A percentile compares a stretch with the other conserved stretches of the same genome.
Conservation (phyloP, 2,113 vertebrate species). For the Etheostoma cragini region DNA sequence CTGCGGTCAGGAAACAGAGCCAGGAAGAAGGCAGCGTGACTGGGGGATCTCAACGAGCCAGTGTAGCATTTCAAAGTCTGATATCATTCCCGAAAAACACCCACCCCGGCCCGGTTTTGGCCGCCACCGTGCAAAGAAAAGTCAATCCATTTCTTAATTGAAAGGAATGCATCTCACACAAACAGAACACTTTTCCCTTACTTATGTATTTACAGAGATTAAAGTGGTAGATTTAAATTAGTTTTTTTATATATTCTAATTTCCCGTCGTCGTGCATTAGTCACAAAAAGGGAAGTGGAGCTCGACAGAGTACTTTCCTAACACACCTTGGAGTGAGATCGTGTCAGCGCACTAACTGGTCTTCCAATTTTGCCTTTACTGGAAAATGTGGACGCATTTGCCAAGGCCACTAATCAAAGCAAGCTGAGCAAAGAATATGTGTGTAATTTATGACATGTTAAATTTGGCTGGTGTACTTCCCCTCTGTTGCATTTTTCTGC, state of each 20-base stretch:
- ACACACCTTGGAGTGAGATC: slow-evolving; percentile 46
- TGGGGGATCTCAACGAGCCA: slow-evolving; percentile 57
- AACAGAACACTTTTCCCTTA: slow-evolving; percentile 12
- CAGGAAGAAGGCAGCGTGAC: slow-evolving; percentile 58
- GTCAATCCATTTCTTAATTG: slow-evolving; percentile 63
- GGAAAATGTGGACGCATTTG: slow-evolving; percentile 58
- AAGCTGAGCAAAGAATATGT: slow-evolving; percentile 65
- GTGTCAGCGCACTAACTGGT: slow-evolving; percentile 64
- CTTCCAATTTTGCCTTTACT: slow-evolving; percentile 49
- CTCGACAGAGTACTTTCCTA: slow-evolving; percentile 55
- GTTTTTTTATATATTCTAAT: slow-evolving; percentile 49
- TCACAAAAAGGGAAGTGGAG: slow-evolving; percentile 41
- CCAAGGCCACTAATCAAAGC: slow-evolving; percentile 71
- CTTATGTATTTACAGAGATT: slow-evolving; percentile 44
- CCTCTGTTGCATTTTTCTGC: slow-evolving; percentile 23
- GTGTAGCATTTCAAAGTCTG: slow-evolving; percentile 62
- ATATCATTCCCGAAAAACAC: slow-evolving; percentile 40
- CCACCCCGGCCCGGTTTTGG: slow-evolving; percentile 6
- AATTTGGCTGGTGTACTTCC: slow-evolving; percentile 48
- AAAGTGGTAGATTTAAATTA: slow-evolving; percentile 56
- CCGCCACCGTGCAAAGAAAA: background rate
- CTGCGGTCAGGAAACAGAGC: slow-evolving; percentile 61
- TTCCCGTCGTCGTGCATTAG: slow-evolving; percentile 64
- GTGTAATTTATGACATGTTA: slow-evolving; percentile 75
- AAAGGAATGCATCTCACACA: slow-evolving; percentile 40